Percentiles rank a stretch among this genome's conserved stretches.
These are phyloP conservation scores for Oscarella lobularis DNA, from an alignment of 37 sponge, comb jelly and placozoan species.

Conservation along the genomic window DNA sequence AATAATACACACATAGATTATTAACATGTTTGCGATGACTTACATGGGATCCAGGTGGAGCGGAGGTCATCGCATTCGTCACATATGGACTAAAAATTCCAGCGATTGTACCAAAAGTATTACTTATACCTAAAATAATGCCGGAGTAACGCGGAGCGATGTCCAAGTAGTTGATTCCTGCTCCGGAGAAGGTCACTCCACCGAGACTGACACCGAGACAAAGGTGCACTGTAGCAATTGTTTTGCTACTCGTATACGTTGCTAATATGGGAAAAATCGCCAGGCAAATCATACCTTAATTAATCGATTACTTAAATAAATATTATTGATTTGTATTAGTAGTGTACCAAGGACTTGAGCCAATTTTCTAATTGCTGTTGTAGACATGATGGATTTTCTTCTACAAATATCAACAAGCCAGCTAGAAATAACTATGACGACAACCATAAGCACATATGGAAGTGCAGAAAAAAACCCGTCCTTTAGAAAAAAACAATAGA, in stretches of 20 bases:
- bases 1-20: not conserved
- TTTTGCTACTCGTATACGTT: conserved; percentile 45
- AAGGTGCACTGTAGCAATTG: conserved; percentile 31
- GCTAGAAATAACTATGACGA: conserved; percentile 2
- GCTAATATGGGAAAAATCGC: conserved; percentile 45
- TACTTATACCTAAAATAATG: conserved; percentile 74
- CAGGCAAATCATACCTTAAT: conserved; percentile 32
- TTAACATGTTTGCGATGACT: not conserved
- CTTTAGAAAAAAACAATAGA: no score
- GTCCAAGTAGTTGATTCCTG: conserved; percentile 57
- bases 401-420: conserved; percentile 21
- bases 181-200: conserved; percentile 43
- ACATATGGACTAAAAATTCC: conserved; percentile 67
- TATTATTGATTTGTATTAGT: no score
- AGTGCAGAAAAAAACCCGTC: conserved; percentile 22
- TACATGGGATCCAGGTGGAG: no score
- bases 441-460: conserved; percentile 14
- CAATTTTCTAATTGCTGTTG: conserved; percentile 11
- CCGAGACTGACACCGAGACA: conserved; percentile 29
- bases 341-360: conserved; percentile 9
- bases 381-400: not conserved
- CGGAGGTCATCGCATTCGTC: conserved; percentile 48
- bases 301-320: no score
- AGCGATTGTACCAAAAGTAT: conserved; percentile 59
- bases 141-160: conserved; percentile 76